Evolutionary conservation across 2,797 vertebrate species (phyloP).

Genomic region (Acanthurus lineatus): DNA sequence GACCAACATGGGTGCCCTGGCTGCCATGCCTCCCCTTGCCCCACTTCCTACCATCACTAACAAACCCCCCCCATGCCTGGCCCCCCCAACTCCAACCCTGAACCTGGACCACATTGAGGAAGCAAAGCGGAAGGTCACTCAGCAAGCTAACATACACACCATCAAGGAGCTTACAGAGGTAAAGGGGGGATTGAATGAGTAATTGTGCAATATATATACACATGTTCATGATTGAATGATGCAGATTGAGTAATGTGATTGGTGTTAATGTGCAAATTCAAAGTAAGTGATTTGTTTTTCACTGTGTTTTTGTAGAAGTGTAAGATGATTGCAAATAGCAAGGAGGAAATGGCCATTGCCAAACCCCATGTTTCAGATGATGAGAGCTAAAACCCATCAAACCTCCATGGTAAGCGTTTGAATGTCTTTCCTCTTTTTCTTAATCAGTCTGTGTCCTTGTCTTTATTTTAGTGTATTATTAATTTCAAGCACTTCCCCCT

Average conservation of each 20-base stretch:
- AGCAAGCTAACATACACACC: constrained; percentile 95
- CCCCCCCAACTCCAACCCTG: constrained; percentile 82
- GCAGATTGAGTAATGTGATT: neutral
- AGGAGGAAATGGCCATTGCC: constrained; percentile 94
- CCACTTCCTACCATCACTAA: constrained; percentile 88
- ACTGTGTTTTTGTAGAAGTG: constrained; percentile 90
- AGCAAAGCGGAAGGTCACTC: constrained; percentile 95
- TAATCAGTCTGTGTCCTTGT: neutral
- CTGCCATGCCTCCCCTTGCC: constrained; percentile 86
- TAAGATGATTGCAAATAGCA: constrained; percentile 99
- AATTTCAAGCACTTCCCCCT: neutral
- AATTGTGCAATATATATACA: neutral
- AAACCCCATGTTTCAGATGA: constrained; percentile 96
- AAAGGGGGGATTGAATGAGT: neutral
- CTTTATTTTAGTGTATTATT: neutral
- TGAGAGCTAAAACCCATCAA: constrained; percentile 82
- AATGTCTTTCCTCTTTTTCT: neutral
- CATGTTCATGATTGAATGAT: neutral
- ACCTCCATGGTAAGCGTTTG: constrained; percentile 58
- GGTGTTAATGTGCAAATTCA: neutral
- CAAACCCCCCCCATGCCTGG: constrained; percentile 85
- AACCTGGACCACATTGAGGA: constrained; percentile 90
- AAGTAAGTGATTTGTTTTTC: constrained; percentile 7
- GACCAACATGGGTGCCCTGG: constrained; percentile 88
- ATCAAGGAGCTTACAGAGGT: constrained; percentile 99